phyloP scores from a whole-genome alignment of 1,140 invertebrate species.

The Penaeus chinensis region DNA sequence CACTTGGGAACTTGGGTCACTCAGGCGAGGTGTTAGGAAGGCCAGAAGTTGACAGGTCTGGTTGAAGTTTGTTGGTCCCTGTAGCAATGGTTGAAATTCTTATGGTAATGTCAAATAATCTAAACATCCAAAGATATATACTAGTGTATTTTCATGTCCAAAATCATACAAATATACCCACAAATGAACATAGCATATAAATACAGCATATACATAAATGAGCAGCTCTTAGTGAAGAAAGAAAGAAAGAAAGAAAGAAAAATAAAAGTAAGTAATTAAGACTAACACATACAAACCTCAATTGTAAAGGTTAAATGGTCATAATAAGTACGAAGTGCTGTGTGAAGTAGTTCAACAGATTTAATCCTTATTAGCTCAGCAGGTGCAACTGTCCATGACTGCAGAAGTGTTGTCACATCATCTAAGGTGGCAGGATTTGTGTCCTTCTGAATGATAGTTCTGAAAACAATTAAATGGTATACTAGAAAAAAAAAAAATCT shows the following conservation, averaged over 20 bases:
- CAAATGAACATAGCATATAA: background rate
- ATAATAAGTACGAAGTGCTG: conserved; percentile 54
- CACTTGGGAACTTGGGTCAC: conserved; percentile 51
- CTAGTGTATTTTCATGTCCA: background rate
- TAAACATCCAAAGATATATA: background rate
- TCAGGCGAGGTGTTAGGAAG: conserved; percentile 47
- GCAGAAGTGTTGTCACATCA: conserved; percentile 60
- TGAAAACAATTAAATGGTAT: conserved; percentile 1
- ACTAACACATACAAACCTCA: conserved; percentile 33
- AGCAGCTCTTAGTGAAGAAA: no score
- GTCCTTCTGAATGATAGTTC: conserved; percentile 62
- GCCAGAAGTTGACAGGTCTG: conserved; percentile 60
- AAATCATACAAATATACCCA: background rate
- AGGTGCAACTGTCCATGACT: conserved; percentile 54
- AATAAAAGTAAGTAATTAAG: no score
- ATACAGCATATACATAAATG: no score
- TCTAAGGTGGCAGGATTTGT: conserved; percentile 61
- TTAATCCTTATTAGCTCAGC: conserved; percentile 50
- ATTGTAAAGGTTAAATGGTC: conserved; percentile 53
- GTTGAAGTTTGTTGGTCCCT: conserved; percentile 62
- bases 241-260: no score
- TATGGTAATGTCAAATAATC: background rate
- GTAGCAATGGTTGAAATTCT: background rate
- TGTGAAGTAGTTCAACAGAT: conserved; percentile 55
- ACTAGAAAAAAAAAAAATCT: background rate